A percentile compares a stretch with the other conserved stretches of the same genome.
Conservation (phyloP, 2,888 invertebrate genomes). For the Clistopyga incitator region DNA sequence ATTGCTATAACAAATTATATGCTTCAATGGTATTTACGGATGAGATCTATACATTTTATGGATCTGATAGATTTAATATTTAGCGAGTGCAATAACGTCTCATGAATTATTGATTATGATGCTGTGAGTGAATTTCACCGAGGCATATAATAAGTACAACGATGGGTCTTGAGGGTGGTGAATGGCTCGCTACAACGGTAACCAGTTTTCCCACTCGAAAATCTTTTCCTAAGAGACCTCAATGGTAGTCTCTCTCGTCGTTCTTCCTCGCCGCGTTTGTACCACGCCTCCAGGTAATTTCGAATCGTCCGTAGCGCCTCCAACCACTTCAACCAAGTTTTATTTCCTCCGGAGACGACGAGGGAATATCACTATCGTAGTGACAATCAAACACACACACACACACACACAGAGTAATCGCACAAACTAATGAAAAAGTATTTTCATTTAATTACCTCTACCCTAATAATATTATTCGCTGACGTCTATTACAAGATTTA, state of each 20-base stretch:
- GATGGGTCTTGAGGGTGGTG: conserved; percentile 57
- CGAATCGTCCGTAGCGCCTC: conserved; percentile 44
- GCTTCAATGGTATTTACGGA: too few relatives aligned
- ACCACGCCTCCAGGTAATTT: conserved; percentile 64
- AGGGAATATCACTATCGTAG: conserved; percentile 14
- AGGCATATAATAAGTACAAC: conserved; percentile 21
- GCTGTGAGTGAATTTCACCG: conserved; percentile 4
- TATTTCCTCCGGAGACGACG: conserved; percentile 40
- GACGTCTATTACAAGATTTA: not conserved
- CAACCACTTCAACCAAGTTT: conserved; percentile 33
- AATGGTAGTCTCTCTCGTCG: conserved; percentile 51
- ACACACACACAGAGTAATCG: not conserved
- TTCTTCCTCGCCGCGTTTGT: conserved; percentile 49
- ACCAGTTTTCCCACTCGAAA: conserved; percentile 68
- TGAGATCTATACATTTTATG: not conserved
- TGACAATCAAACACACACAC: conserved; percentile 1
- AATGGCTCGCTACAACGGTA: conserved; percentile 53
- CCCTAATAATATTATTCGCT: not conserved
- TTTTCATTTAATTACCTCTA: conserved; percentile 14
- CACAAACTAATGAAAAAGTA: conserved; percentile 5
- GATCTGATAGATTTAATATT: conserved; percentile 1
- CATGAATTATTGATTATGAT: conserved; percentile 18
- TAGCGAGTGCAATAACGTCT: not conserved
- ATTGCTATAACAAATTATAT: not conserved
- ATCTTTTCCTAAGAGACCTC: conserved; percentile 49